Conservation (phyloP, 2,797 vertebrate species). For the Moxostoma hubbsi region DNA sequence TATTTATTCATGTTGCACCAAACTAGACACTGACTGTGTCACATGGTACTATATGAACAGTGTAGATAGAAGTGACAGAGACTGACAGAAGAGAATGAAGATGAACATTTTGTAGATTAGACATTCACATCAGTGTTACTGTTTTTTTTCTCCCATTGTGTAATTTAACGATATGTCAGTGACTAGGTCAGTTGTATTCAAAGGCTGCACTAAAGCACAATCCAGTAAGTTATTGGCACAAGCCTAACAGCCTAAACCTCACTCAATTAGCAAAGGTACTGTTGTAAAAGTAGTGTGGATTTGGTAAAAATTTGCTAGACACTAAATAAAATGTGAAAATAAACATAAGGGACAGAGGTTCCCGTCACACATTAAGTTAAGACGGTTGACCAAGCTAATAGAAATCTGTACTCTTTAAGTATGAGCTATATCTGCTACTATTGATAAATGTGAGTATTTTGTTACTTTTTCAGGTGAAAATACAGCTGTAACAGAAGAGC, state of each 20-base stretch:
- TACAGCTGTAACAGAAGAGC: too few relatives aligned
- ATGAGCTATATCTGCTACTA: constrained; percentile 20
- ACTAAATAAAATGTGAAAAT: too few relatives aligned
- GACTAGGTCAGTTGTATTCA: constrained; percentile 15
- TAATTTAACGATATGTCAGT: constrained; percentile 34
- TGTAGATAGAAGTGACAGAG: constrained; percentile 46
- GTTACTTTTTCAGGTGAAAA: constrained; percentile 40
- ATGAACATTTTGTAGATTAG: constrained; percentile 48
- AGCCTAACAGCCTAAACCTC: constrained; percentile 42
- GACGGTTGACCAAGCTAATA: constrained; percentile 57
- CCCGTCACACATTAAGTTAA: constrained; percentile 56
- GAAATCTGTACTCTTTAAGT: constrained; percentile 27
- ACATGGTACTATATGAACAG: constrained; percentile 45
- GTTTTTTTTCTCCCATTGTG: constrained; percentile 20
- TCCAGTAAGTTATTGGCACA: constrained; percentile 42
- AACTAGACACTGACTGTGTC: constrained; percentile 56
- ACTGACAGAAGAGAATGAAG: constrained; percentile 41
- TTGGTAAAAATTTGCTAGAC: background rate
- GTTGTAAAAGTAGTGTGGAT: constrained; percentile 46
- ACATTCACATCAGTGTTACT: constrained; percentile 52
- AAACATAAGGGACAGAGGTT: constrained; percentile 57
- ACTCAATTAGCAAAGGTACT: constrained; percentile 25
- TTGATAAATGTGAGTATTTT: constrained; percentile 1
- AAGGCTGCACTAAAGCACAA: constrained; percentile 42
- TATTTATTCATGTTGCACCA: constrained; percentile 68